Evolutionary conservation across 2,797 vertebrate species (phyloP), one percentile per base, ranked within the genome.

Genomic region (Acanthiza pusilla): DNA sequence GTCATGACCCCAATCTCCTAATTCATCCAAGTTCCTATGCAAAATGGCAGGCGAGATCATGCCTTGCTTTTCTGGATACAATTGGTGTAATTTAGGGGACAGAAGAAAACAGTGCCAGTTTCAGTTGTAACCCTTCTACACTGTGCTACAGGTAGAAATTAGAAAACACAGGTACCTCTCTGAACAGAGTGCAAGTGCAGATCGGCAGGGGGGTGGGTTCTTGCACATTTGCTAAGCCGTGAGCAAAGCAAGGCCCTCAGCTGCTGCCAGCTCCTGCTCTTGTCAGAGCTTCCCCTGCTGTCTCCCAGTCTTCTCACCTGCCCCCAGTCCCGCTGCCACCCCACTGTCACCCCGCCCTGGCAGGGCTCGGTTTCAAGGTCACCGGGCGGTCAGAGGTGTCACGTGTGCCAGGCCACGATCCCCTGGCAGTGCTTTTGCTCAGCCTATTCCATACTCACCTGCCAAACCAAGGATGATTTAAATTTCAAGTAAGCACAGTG

Each of bases 231-330:
- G 34, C n/a, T 68, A 34, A 55, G 53, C 21, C 11, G 2, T 0
- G 7, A 30, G 23, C 22, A 32, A 62, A 78, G 63, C 11, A 5
- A 12, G 19, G 23, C 21, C 14, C 57, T 63, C 0, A 0, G 36
- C 16, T 38, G 48, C 71, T 43, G 51, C 72, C 40, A 36, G 43
- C 42, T 38, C 38, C 58, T 7, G 72, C 48, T 78, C 43, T 58
- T 30, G 23, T 9, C 5, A 4, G 57, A 54, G 36, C 55, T 42
- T 25, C 26, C 48, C 60, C 16, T 0, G 4, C 53, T 11, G 11
- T 12, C 23, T n/a, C 54, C 5, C 16, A 51, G 43, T 3, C 12
- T 4, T 16, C 9, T 47, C 19, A 3, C 22, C 50, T 12, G 32
- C 67, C 6, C 45, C 1, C 14, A 48, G 73, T 57, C 47, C 65